Evolutionary conservation across 2,888 invertebrate genomes (phyloP).

Genomic region (Dastarcus helophoroides): DNA sequence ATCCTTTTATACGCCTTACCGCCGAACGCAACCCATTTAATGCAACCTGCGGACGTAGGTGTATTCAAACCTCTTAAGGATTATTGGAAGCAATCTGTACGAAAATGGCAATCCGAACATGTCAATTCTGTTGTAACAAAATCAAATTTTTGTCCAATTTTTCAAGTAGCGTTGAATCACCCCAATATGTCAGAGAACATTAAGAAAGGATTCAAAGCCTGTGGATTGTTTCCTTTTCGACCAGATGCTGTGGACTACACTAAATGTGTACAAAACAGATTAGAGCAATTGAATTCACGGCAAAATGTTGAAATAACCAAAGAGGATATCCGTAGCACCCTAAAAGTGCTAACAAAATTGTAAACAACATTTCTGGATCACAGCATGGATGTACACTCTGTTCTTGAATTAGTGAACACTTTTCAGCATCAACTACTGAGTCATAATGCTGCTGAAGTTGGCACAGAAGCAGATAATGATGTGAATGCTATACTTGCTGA

Average conservation of each 20-base stretch:
- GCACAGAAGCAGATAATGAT: too few species aligned
- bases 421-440: too few species aligned
- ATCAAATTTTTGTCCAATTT: not conserved
- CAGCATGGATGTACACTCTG: too few species aligned
- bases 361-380: too few species aligned
- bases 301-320: too few species aligned
- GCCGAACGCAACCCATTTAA: constrained; percentile 17
- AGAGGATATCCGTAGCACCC: too few species aligned
- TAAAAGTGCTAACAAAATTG: too few species aligned
- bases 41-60: constrained; percentile 20
- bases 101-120: constrained; percentile 7
- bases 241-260: constrained; percentile 3
- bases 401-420: too few species aligned
- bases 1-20: constrained; percentile 20
- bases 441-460: too few species aligned
- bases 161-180: not conserved
- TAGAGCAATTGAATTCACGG: not conserved
- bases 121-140: not conserved
- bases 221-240: constrained; percentile 1
- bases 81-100: constrained; percentile 17
- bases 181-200: not conserved
- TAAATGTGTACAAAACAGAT: constrained; percentile 3
- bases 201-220: constrained; percentile 2
- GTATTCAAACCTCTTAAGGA: constrained; percentile 18
- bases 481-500: too few species aligned